Evolutionary conservation across 2,113 vertebrate genomes (phyloP), one percentile per base, ranked within the genome.

Genomic region (Tragulus kanchil): DNA sequence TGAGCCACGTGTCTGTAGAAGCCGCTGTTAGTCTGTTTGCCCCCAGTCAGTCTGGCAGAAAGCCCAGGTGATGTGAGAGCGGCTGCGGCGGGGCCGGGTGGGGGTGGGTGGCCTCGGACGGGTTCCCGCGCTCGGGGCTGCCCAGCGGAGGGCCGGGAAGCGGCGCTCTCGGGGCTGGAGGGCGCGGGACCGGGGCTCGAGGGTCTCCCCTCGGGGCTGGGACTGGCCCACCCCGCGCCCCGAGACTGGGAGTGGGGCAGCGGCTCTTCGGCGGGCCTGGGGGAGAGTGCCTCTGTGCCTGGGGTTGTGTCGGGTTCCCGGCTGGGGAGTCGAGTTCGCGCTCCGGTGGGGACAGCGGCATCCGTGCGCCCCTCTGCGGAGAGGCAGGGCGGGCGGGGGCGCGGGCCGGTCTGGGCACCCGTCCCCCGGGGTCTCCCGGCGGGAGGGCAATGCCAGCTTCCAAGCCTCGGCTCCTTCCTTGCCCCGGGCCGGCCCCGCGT

Each of bases 71-170:
- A 8, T 25, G 62, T n/a, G n/a, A n/a, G n/a, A n/a, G n/a, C n/a
- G 36, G 90, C 92, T 96, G 97, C 96, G 71, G 97, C 21, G 92
- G 93, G 90, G 54, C 5, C 13, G 92, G 92, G 90, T 36, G 36
- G 36, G 36, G 36, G 36, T 36, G 90, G 96, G 92, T 58, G 95
- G 92, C 93, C 64, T 95, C 89, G 5, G 36, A 77, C 14, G n/a
- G 73, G 93, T 93, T 89, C 93, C 83, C 26, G 65, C 59, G 77
- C 90, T 85, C 50, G 17, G 52, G 73, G 89, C 61, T 88, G 85
- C 73, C 42, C 3, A 36, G 65, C 86, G 58, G 36, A 65, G 71
- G 83, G 54, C 50, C 31, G 6, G 56, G 31, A 67, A 13, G 52
- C 26, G 23, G 67, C 92, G 81, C 82, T 59, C 28, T 58, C 28